These are phyloP conservation scores for Papilio demoleus DNA, from an alignment of 2,888 invertebrate species.

Conservation along the genomic window DNA sequence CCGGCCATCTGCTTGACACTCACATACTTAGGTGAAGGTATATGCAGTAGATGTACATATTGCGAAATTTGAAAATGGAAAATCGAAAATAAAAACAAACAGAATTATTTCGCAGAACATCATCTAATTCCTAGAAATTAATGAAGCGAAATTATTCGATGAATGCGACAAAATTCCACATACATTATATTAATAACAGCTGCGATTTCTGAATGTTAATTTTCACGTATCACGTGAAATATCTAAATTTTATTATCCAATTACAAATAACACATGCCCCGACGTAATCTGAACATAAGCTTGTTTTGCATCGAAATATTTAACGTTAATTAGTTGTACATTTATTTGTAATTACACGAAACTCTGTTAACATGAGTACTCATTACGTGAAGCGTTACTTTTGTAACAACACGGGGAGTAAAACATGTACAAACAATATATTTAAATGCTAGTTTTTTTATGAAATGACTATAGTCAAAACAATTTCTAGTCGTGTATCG, in stretches of 20 bases:
- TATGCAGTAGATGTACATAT: no score
- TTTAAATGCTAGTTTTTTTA: not conserved
- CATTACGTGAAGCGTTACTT: not conserved
- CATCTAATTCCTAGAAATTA: not conserved
- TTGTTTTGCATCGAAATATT: constrained; percentile 13
- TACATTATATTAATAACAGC: not conserved
- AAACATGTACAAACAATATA: not conserved
- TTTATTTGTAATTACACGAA: constrained; percentile 19
- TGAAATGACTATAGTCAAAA: no score
- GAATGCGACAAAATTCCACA: not conserved
- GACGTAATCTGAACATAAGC: constrained; percentile 6
- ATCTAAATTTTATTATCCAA: constrained; percentile 17
- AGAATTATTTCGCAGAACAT: no score
- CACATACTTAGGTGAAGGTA: no score
- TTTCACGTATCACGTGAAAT: not conserved
- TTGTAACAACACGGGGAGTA: not conserved
- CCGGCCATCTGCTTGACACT: no score
- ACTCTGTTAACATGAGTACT: constrained; percentile 10
- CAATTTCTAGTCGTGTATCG: no score
- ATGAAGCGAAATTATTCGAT: not conserved
- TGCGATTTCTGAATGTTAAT: constrained; percentile 3
- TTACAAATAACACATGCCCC: constrained; percentile 6
- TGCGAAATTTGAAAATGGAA: no score
- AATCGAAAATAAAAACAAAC: no score
- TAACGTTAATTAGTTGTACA: constrained; percentile 13